Evolutionary conservation across 2,113 vertebrate genomes (phyloP), one percentile per base, ranked within the genome.

Genomic region (Nibea albiflora): DNA sequence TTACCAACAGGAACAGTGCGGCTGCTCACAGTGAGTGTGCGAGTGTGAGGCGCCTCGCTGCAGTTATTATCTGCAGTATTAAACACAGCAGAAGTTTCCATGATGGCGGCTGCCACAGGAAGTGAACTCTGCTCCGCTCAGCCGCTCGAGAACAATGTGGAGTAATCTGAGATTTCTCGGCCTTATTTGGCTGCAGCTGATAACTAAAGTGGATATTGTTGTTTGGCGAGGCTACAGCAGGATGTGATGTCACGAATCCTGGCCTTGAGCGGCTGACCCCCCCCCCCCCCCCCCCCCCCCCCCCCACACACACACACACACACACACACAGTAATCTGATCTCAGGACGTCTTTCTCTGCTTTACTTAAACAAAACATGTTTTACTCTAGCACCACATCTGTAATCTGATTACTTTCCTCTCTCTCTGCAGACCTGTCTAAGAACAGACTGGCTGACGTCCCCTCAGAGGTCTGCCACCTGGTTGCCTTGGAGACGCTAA

Each of bases 401-500:
- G 1, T 2, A 35, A 9, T 35, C 35, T 6, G 0, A 26, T 9
- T 57, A 4, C 0, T 39, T 16, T 66, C 31, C 31, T 1, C 31
- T 17, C 14, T 82, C 31, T 62, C 42, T 22, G n/a, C 88, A 99
- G 98, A 99, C 90, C 92, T 99, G 71, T 99, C 98, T n/a, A 98
- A 96, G 94, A 99, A 99, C 83, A 94, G 97, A 68, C 90, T 99
- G 92, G 88, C 94, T 0, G 98, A 99, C 50, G 88, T 99, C 84
- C 97, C 98, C 26, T 90, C 94, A 0, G 98, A 99, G 68, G 82
- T 98, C 63, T 96, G 96, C 86, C 96, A 98, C 71, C 96, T 98
- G 70, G 96, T 99, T 50, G 97, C 97, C 74, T 89, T 99, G 94
- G 98, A 99, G 94, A 96, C 94, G 22, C 95, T 99, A 75, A 98